A percentile compares a stretch with the other conserved stretches of the same genome.
Evolutionary conservation across 2,113 vertebrate species (phyloP).

Genomic region (Engystomops pustulosus): DNA sequence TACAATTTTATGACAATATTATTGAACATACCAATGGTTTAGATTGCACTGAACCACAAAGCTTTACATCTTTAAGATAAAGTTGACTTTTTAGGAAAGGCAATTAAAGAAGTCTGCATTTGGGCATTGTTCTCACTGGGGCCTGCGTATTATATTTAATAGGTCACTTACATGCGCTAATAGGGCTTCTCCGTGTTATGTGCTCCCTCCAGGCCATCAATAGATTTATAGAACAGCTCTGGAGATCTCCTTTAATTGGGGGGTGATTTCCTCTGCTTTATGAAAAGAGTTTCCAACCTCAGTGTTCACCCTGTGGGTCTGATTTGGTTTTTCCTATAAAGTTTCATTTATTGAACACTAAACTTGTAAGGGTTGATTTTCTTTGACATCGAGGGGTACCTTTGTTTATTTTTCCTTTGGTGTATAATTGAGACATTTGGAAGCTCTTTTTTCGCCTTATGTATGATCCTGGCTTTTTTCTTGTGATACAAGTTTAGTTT

Average conservation of each 20-base stretch:
- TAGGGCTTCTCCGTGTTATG: background rate
- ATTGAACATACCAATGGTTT: background rate
- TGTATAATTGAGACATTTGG: no score
- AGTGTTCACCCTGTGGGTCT: background rate
- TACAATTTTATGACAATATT: conserved; percentile 30
- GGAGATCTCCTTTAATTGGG: background rate
- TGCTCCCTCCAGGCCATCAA: background rate
- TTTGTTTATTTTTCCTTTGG: no score
- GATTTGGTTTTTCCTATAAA: background rate
- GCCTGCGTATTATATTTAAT: background rate
- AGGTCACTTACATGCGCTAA: background rate
- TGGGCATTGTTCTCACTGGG: background rate
- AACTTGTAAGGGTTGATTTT: background rate
- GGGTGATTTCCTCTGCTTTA: background rate
- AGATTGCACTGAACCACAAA: background rate
- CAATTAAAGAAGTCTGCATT: background rate
- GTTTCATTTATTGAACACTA: background rate
- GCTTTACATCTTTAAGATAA: background rate
- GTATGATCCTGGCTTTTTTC: no score
- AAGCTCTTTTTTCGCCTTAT: no score
- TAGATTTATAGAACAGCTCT: background rate
- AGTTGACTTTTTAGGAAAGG: background rate
- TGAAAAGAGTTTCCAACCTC: background rate
- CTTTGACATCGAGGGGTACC: no score
- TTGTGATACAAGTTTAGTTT: no score